Percentiles rank a stretch among this genome's conserved stretches.
phyloP scores from a whole-genome alignment of 2,797 vertebrate species.

The Sebastes minor region DNA sequence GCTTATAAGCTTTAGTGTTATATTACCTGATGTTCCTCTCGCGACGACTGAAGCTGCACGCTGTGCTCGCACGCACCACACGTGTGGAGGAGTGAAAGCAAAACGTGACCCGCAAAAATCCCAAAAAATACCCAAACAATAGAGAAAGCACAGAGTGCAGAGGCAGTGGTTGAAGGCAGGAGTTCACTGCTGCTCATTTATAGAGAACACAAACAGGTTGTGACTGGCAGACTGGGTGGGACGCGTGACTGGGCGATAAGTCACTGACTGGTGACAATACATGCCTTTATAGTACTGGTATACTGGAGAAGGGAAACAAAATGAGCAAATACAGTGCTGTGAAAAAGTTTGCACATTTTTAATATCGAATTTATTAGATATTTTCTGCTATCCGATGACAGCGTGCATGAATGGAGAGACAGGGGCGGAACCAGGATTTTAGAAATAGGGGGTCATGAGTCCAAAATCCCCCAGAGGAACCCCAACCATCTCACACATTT shows the following conservation, averaged over 20 bases:
- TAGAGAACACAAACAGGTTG: background rate
- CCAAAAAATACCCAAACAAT: accelerated
- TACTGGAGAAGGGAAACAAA: background rate
- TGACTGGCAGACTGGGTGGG: slow-evolving; percentile 21
- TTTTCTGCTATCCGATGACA: background rate
- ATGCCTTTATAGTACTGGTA: background rate
- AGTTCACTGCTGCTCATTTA: slow-evolving; percentile 7
- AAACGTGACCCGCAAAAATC: background rate
- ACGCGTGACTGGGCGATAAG: slow-evolving; percentile 64
- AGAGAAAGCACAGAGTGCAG: accelerated
- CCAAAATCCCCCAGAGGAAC: background rate
- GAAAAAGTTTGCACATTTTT: background rate
- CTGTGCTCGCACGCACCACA: background rate
- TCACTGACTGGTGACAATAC: background rate
- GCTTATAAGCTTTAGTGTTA: background rate
- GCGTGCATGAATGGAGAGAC: background rate
- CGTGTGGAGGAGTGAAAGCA: background rate
- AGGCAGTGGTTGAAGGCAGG: accelerated
- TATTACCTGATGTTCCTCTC: slow-evolving; percentile 16
- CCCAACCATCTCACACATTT: background rate
- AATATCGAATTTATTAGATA: background rate
- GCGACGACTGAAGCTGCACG: background rate
- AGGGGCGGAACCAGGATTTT: background rate
- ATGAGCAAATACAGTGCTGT: background rate
- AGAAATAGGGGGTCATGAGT: background rate